These are phyloP conservation scores for Myotis pilosus DNA, from an alignment of 2,797 vertebrate species.

Conservation along the genomic window DNA sequence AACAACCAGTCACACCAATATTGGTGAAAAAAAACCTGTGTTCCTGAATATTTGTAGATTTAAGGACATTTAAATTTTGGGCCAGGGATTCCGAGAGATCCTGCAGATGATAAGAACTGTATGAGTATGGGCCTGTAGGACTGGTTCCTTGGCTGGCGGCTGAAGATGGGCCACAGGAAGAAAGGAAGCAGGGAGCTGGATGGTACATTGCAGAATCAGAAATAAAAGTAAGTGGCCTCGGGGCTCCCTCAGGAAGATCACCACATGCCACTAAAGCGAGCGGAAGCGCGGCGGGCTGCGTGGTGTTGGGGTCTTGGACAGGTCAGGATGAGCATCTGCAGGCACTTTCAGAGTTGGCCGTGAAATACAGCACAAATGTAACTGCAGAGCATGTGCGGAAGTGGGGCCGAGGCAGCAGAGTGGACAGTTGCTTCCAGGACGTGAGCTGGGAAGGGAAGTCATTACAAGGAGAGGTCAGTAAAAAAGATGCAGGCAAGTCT, in stretches of 20 bases:
- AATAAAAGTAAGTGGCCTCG: not conserved
- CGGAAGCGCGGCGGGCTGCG: not conserved
- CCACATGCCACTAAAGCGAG: not conserved
- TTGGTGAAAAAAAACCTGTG: not conserved
- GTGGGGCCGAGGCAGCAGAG: not conserved
- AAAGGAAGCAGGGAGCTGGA: not conserved
- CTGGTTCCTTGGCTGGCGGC: not conserved
- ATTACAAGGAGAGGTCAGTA: not conserved
- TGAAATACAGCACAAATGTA: not conserved
- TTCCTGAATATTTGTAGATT: not conserved
- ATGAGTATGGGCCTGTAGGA: not conserved
- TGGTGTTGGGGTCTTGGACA: fast-evolving
- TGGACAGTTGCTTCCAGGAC: not conserved
- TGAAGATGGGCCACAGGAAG: not conserved
- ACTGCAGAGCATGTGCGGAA: not conserved
- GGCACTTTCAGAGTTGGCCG: not conserved
- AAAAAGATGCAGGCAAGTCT: not conserved
- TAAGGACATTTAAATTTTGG: not conserved
- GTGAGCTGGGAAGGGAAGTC: not conserved
- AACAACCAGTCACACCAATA: not conserved
- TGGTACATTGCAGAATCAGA: not conserved
- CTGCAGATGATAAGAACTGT: not conserved
- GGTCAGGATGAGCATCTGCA: not conserved
- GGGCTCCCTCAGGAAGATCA: not conserved
- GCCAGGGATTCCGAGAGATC: not conserved